Base-by-base conservation (phyloP, 2,113 vertebrate genomes). In the Lamprologus ornatipinnis region DNA sequence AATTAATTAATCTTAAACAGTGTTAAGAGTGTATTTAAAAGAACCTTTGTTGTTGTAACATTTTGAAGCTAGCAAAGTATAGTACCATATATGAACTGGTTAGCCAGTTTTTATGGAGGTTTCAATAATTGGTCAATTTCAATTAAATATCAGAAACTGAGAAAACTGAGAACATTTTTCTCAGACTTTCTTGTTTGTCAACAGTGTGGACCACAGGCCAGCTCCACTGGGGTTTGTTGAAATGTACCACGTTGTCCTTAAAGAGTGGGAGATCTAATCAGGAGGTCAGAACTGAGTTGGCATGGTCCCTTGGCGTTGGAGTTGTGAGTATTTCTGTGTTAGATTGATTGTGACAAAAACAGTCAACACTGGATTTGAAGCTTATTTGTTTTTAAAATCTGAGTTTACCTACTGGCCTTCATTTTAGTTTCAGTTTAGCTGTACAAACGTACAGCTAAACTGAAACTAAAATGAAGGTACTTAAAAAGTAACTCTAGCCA, bases 281-380 rank as follows among this genome's bases (percentile, higher is more conserved):
- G 0, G 28, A 33, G 15, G 2, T 63, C 28, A 63, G 28, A 63
- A 6, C 28, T 60, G 26, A 60, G 26, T 31, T 58, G 55, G 23
- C 13, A 28, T 28, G 55, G 55, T 58, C 1, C 26, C 13, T 58
- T 58, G 26, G 55, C 0, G 1, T 58, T 57, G 53, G 26, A 58
- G 26, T 58, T 58, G 0, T 58, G 3, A 58, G 7, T 58, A 0
- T 58, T 58, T 58, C 55, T 58, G 5, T 58, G 55, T 28, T 58
- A 28, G 55, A 31, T 31, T 58, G 13, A 58, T 6, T 58, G 7
- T 58, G 23, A 58, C 7, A 28, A 58, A 58, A 58, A 31, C 26
- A 60, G 26, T 60, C 26, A 17, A 60, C 57, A 10, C 14, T 60
- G 28, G 28, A 63, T 63, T 63, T 63, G 15, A 15, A 63, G 28